A percentile compares a stretch with the other conserved stretches of the same genome.
Conservation (phyloP, 2,888 invertebrate genomes). For the Zelleria hepariella region DNA sequence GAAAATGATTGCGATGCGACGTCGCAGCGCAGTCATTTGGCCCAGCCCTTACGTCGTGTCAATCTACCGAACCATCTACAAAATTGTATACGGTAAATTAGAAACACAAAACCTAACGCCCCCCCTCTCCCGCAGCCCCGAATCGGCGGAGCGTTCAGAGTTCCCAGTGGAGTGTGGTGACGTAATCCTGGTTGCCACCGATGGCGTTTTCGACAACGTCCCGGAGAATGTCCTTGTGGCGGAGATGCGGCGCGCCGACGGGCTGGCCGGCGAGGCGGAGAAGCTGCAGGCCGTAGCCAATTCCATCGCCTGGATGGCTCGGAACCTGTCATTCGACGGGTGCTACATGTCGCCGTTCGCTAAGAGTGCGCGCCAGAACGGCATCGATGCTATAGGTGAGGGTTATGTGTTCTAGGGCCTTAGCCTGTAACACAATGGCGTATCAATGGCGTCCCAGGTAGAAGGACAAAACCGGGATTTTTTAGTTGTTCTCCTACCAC, state of each 20-base stretch:
- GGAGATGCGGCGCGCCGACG: slow-evolving; percentile 80
- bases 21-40: too few relatives aligned
- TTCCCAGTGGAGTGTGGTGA: slow-evolving; percentile 94
- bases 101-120: too few relatives aligned
- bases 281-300: slow-evolving; percentile 92
- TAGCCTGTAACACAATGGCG: too few relatives aligned
- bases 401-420: too few relatives aligned
- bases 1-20: too few relatives aligned
- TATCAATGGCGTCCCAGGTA: too few relatives aligned
- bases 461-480: too few relatives aligned
- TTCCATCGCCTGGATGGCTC: slow-evolving; percentile 95
- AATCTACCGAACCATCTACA: too few relatives aligned
- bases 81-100: too few relatives aligned
- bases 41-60: too few relatives aligned
- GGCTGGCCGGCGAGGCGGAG: slow-evolving; percentile 71
- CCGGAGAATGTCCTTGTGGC: slow-evolving; percentile 91
- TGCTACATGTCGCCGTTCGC: slow-evolving; percentile 97
- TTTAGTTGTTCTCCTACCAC: too few relatives aligned
- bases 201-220: slow-evolving; percentile 98
- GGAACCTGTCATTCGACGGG: slow-evolving; percentile 93
- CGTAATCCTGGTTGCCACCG: slow-evolving; percentile 95
- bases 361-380: slow-evolving; percentile 91
- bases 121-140: slow-evolving; percentile 87
- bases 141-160: slow-evolving; percentile 90
- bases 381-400: slow-evolving; percentile 90